phyloP scores from a whole-genome alignment of 2,113 vertebrate genomes.

The Dicaeum eximium region DNA sequence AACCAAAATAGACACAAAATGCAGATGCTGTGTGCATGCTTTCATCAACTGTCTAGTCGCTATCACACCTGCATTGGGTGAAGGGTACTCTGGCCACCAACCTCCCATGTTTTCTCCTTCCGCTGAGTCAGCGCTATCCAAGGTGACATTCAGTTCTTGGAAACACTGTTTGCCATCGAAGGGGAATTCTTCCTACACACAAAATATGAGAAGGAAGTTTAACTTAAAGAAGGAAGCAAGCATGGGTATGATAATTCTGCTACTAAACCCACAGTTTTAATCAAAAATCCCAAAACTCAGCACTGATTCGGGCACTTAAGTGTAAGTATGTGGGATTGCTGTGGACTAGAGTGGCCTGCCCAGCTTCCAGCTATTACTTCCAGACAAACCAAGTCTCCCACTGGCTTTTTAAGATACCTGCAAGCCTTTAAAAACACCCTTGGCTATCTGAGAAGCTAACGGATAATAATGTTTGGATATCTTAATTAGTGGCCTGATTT shows the following conservation, averaged over 20 bases:
- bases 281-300: not conserved
- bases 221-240: not conserved
- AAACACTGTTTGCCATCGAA: conserved; percentile 75
- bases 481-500: not conserved
- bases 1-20: conserved; percentile 57
- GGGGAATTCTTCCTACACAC: conserved; percentile 80
- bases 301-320: not conserved
- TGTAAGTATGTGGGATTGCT: not conserved
- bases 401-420: not conserved
- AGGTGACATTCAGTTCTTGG: conserved; percentile 67
- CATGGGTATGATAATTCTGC: not conserved
- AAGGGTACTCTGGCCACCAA: conserved; percentile 94
- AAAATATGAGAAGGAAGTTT: not conserved
- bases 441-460: not conserved
- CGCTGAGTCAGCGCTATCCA: conserved; percentile 74
- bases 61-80: conserved; percentile 88
- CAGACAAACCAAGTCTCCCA: not conserved
- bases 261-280: not conserved
- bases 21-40: conserved; percentile 82
- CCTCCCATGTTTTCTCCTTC: conserved; percentile 95
- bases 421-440: not conserved
- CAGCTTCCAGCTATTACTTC: not conserved
- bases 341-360: not conserved
- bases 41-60: conserved; percentile 77
- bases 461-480: not conserved